Conservation (phyloP, 30 jellyfish, hydroid and myxozoan genomes). For the Chironex yamaguchii region DNA sequence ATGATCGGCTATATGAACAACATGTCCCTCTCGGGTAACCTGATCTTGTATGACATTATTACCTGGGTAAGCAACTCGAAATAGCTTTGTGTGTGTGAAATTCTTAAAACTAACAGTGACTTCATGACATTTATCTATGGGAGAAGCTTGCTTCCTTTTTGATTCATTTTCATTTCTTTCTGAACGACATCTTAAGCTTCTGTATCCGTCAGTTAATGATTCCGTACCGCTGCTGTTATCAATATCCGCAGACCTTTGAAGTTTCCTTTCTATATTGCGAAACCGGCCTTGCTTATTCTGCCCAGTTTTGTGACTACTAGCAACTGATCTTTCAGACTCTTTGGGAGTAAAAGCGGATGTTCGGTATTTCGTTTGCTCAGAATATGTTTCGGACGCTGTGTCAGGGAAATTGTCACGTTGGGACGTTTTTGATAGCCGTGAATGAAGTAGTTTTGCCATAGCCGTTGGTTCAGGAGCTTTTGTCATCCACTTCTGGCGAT, state of each 20-base stretch:
- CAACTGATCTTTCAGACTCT: neutral
- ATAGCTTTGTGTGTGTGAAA: neutral
- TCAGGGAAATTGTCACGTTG: neutral
- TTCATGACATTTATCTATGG: neutral
- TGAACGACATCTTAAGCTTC: too few species aligned
- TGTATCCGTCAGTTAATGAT: too few species aligned
- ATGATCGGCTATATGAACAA: neutral
- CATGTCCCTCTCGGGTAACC: neutral
- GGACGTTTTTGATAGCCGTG: neutral
- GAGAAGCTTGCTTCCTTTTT: too few species aligned
- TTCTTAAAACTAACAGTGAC: neutral
- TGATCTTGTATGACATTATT: too few species aligned
- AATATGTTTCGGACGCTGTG: neutral
- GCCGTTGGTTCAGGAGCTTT: conserved; percentile 65
- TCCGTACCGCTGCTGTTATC: too few species aligned
- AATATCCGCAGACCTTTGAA: too few species aligned
- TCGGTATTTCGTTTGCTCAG: neutral
- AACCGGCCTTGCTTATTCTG: too few species aligned
- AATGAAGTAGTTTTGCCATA: conserved; percentile 50
- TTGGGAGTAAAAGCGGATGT: neutral
- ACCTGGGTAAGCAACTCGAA: neutral
- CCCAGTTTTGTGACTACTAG: too few species aligned
- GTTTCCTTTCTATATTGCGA: too few species aligned
- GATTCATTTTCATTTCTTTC: too few species aligned
- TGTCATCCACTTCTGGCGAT: conserved; percentile 48